Conservation (phyloP, 2,888 invertebrate species). For the Phaedon cochleariae region DNA sequence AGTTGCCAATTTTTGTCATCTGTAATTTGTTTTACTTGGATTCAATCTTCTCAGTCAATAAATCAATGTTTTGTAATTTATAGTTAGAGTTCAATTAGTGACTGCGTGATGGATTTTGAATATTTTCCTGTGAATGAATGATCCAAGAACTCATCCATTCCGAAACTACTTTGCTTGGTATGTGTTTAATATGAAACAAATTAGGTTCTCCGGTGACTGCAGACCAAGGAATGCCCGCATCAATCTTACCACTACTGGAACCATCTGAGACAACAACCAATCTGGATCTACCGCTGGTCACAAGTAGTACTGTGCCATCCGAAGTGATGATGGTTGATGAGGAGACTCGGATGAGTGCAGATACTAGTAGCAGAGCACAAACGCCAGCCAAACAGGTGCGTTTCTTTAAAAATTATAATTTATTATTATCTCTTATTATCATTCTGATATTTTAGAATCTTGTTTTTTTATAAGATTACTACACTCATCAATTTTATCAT, state of each 20-base stretch:
- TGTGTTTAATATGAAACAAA: too few relatives aligned
- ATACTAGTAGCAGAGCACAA: conserved; percentile 61
- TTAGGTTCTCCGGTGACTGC: background rate
- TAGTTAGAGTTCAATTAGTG: too few relatives aligned
- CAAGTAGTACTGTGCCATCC: conserved; percentile 34
- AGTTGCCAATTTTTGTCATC: too few relatives aligned
- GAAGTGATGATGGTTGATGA: conserved; percentile 73
- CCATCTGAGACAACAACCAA: conserved; percentile 17
- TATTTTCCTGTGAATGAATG: too few relatives aligned
- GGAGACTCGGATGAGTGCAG: conserved; percentile 80
- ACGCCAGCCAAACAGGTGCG: conserved; percentile 61
- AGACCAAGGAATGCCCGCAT: conserved; percentile 5
- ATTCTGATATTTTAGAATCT: conserved; percentile 2
- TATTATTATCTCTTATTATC: too few relatives aligned
- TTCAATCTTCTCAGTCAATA: too few relatives aligned
- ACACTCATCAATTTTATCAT: background rate
- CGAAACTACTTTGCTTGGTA: too few relatives aligned
- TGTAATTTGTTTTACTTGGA: too few relatives aligned
- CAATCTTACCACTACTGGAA: background rate
- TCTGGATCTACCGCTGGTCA: conserved; percentile 21
- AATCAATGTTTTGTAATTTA: too few relatives aligned
- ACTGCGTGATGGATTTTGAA: too few relatives aligned
- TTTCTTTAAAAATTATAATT: background rate
- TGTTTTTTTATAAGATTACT: background rate
- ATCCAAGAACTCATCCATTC: too few relatives aligned